A percentile compares a stretch with the other conserved stretches of the same genome.
phyloP scores from a whole-genome alignment of 2,888 invertebrate species.

The Leptopilina myrica region DNA sequence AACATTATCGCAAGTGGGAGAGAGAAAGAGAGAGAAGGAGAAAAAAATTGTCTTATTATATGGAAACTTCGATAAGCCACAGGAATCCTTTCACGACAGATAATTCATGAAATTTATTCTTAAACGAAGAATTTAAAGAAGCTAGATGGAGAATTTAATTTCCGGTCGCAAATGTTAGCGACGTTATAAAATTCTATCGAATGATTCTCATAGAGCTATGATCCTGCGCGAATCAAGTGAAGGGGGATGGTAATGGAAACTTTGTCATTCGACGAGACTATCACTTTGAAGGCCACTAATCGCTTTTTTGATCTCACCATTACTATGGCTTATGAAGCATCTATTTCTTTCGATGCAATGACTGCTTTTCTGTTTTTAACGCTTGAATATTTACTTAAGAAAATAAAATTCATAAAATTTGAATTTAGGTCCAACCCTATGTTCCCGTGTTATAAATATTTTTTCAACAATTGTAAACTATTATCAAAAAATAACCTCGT shows the following conservation, averaged over 20 bases:
- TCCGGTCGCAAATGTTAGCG: constrained; percentile 57
- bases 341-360: background rate
- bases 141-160: constrained; percentile 62
- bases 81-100: constrained; percentile 34
- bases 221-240: background rate
- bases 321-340: background rate
- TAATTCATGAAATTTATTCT: constrained; percentile 40
- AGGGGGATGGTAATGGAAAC: constrained; percentile 6
- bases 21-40: too few species aligned
- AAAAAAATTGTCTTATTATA: background rate
- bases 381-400: background rate
- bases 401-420: too few species aligned
- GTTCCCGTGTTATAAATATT: too few species aligned
- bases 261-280: constrained; percentile 3
- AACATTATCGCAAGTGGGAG: constrained; percentile 1
- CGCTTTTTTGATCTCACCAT: constrained; percentile 1
- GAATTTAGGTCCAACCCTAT: too few species aligned
- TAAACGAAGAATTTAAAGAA: constrained; percentile 46
- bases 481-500: too few species aligned
- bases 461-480: too few species aligned
- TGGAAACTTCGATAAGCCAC: constrained; percentile 9
- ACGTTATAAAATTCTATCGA: constrained; percentile 34
- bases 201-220: background rate
- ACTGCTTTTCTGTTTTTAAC: background rate
- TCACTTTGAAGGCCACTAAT: constrained; percentile 18